Evolutionary conservation across 2,888 invertebrate species (phyloP).

Genomic region (Lysandra bellargus): DNA sequence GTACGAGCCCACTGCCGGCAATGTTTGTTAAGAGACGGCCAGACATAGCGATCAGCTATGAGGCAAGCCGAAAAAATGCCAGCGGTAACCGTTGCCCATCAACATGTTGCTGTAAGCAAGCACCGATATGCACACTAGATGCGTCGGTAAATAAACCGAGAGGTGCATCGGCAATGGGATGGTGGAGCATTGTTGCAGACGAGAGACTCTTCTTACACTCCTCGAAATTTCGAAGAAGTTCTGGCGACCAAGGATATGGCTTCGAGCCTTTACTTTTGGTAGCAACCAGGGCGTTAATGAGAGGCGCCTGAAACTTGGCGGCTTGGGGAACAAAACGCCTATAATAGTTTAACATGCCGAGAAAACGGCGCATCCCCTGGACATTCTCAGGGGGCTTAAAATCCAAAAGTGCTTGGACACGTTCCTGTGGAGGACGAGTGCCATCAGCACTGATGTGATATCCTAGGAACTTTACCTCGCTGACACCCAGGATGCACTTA

Average conservation of each 20-base stretch:
- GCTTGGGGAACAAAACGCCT: conserved; percentile 39
- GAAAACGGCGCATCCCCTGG: conserved; percentile 39
- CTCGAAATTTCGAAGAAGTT: background rate
- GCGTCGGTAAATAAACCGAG: too few relatives aligned
- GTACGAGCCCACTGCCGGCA: conserved; percentile 46
- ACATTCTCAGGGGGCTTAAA: conserved; percentile 33
- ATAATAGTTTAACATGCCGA: conserved; percentile 45
- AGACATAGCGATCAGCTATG: conserved; percentile 48
- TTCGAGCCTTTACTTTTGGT: background rate
- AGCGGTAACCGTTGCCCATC: too few relatives aligned
- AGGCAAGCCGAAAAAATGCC: too few relatives aligned
- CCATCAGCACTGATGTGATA: conserved; percentile 34
- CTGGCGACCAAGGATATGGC: background rate
- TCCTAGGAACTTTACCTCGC: conserved; percentile 38
- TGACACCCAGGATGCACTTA: conserved; percentile 37
- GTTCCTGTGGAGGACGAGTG: conserved; percentile 23
- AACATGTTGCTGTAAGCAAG: too few relatives aligned
- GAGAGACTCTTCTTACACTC: background rate
- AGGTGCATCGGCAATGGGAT: background rate
- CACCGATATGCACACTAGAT: too few relatives aligned
- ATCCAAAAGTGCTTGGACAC: background rate
- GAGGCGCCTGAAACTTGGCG: conserved; percentile 35
- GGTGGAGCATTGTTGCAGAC: background rate
- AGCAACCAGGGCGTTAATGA: background rate
- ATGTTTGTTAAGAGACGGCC: conserved; percentile 50